These are phyloP conservation scores for Salticus scenicus DNA, from an alignment of 2,888 invertebrate species.

Conservation along the genomic window DNA sequence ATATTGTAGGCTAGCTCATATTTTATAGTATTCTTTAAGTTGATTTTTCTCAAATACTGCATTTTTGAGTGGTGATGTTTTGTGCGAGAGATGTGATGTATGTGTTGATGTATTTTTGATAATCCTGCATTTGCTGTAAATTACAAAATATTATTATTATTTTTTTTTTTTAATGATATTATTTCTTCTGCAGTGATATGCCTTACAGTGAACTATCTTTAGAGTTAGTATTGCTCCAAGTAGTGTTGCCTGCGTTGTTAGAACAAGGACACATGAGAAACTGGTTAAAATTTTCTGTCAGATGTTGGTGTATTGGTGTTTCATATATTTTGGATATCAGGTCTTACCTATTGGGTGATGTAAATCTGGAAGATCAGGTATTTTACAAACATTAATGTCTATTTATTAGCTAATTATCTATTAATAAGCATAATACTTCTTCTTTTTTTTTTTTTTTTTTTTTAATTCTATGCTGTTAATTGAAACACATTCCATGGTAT, in stretches of 20 bases:
- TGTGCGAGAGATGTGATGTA: too few species aligned
- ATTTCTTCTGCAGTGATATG: conserved; percentile 75
- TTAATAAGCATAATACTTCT: neutral
- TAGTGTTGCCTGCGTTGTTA: conserved; percentile 94
- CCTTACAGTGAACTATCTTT: conserved; percentile 93
- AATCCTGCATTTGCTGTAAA: too few species aligned
- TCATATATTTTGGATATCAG: conserved; percentile 90
- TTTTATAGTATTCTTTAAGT: too few species aligned
- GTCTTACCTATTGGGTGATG: conserved; percentile 90
- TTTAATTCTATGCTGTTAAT: neutral
- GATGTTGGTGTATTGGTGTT: conserved; percentile 89
- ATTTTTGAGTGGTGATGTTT: too few species aligned
- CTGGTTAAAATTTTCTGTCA: conserved; percentile 89
- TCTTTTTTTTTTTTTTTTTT: neutral
- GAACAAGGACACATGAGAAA: conserved; percentile 97
- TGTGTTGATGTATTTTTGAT: too few species aligned
- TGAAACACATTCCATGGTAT: neutral
- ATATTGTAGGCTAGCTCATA: too few species aligned
- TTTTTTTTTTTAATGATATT: too few species aligned
- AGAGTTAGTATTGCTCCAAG: conserved; percentile 92
- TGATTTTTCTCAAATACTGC: too few species aligned
- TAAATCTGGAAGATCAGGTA: conserved; percentile 71
- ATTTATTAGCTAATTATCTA: neutral
- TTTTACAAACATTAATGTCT: neutral
- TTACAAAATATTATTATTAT: too few species aligned